Evolutionary conservation across 2,113 vertebrate species (phyloP), one percentile per base, ranked within the genome.

Genomic region (Seriola quinqueradiata): DNA sequence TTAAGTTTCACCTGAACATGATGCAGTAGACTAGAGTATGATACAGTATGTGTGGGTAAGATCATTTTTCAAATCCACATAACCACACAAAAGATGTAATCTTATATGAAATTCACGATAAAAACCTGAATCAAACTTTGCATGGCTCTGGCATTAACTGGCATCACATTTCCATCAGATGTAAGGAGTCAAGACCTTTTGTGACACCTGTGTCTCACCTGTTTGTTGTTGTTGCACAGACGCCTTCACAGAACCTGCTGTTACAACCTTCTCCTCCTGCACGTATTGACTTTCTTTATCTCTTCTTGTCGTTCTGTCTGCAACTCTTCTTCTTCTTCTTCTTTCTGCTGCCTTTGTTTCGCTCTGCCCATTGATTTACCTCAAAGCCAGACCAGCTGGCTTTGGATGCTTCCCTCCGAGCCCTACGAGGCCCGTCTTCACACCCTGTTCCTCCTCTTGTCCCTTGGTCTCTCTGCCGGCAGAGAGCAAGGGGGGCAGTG

Each of bases 301-400:
- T 90, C 66, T 73, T 81, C 63, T 82, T 77, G 82, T 73, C 44
- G 16, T 74, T 86, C 63, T 57, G 59, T 79, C 78, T 79, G 72
- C 74, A 58, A 83, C 70, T 83, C 74, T 79, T 83, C 75, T 79
- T 54, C 77, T 79, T 54, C 77, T 82, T 87, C 89, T 83, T 88
- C 90, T 85, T 90, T 86, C 77, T 65, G 78, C 64, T 75, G 59
- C 71, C 61, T 89, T 82, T 83, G 81, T 87, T 46, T 83, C 71
- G 65, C 68, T 72, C 70, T 77, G 60, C 81, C 87, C 87, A 86
- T 91, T 64, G 67, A 89, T 89, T 83, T 89, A 85, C 82, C 90
- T 92, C 92, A 95, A 94, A 96, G 94, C 94, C 94, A 93, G 94
- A 93, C 93, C 95, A 95, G 95, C 95, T 96, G 96, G 94, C 95